phyloP scores from a whole-genome alignment of 2,888 invertebrate species.

The Laspeyria flexula region DNA sequence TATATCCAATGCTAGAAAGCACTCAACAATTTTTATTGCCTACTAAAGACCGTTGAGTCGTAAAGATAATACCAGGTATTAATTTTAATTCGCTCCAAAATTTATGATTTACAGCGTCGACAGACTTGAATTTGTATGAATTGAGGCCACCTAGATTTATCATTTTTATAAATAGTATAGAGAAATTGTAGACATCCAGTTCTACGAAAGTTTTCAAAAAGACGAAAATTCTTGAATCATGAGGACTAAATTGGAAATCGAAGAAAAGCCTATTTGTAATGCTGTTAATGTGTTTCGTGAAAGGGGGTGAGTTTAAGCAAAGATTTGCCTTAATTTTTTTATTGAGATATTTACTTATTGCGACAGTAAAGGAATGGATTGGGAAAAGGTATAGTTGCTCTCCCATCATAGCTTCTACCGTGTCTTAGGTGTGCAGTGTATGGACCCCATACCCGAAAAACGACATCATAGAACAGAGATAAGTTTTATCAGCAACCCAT shows the following conservation, averaged over 20 bases:
- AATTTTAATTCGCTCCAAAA: constrained; percentile 34
- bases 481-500: too few relatives aligned
- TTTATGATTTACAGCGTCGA: constrained; percentile 22
- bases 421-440: too few relatives aligned
- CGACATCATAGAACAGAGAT: too few relatives aligned
- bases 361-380: too few relatives aligned
- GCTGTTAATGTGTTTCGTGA: constrained; percentile 73
- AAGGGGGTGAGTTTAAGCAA: constrained; percentile 65
- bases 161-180: not conserved
- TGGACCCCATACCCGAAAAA: too few relatives aligned
- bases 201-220: too few relatives aligned
- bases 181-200: too few relatives aligned
- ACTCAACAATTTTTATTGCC: constrained; percentile 27
- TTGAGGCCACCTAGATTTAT: constrained; percentile 59
- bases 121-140: constrained; percentile 32
- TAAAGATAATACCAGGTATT: constrained; percentile 39
- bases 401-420: too few relatives aligned
- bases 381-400: too few relatives aligned
- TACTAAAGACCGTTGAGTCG: constrained; percentile 25
- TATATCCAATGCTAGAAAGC: constrained; percentile 2
- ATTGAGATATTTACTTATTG: too few relatives aligned
- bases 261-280: constrained; percentile 73
- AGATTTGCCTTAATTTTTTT: not conserved
- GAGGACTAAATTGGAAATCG: constrained; percentile 56
- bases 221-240: constrained; percentile 39